phyloP scores from a whole-genome alignment of 2,113 vertebrate species.

The Otolemur garnettii region DNA sequence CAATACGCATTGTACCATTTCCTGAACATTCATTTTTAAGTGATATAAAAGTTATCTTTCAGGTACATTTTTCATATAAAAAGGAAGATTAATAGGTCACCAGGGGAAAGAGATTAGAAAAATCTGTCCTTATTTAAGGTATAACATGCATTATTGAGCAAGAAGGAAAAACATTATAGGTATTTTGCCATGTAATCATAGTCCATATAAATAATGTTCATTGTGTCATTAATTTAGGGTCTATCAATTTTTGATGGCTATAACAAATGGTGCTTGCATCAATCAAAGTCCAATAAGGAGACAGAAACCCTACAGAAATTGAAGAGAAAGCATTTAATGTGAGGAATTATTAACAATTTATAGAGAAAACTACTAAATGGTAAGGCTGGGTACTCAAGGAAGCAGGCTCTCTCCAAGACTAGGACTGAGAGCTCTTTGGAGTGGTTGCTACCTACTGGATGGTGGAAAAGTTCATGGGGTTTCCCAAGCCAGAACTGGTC shows the following conservation, averaged over 20 bases:
- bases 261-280: not conserved
- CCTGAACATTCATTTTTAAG: conserved; percentile 40
- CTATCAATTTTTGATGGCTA: not conserved
- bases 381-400: not conserved
- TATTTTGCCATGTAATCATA: not conserved
- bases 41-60: not conserved
- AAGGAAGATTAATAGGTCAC: conserved; percentile 2
- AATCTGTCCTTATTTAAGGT: conserved; percentile 6
- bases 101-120: not conserved
- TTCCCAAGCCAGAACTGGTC: not conserved
- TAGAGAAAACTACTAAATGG: not conserved
- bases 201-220: not conserved
- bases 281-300: not conserved
- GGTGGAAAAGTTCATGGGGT: not conserved
- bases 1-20: not conserved
- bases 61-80: conserved; percentile 18
- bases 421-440: not conserved
- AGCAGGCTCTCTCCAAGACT: not conserved
- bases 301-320: not conserved
- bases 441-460: not conserved
- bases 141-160: not conserved
- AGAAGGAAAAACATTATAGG: not conserved
- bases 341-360: conserved; percentile 21
- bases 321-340: not conserved
- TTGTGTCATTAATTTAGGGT: not conserved